These are phyloP conservation scores for Manis pentadactyla DNA, from an alignment of 2,797 vertebrate genomes.

Conservation along the genomic window DNA sequence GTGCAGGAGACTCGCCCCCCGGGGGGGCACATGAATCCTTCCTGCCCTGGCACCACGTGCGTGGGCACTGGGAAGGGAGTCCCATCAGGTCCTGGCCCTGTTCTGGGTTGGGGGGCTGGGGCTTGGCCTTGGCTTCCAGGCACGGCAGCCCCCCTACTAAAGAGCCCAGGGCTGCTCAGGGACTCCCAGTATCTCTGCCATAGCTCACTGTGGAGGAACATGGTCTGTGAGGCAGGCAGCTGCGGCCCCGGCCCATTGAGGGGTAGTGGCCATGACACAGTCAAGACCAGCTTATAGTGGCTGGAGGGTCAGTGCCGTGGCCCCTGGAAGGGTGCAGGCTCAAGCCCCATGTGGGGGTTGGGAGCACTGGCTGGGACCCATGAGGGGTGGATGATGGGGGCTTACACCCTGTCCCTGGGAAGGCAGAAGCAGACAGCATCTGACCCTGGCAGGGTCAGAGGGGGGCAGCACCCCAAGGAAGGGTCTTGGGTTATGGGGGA, in stretches of 20 bases:
- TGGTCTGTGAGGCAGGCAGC: neutral
- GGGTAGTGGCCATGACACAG: neutral
- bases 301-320: neutral
- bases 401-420: neutral
- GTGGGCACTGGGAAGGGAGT: neutral
- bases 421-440: neutral
- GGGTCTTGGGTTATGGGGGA: neutral
- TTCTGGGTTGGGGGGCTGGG: neutral
- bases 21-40: neutral
- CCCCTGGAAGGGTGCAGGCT: neutral
- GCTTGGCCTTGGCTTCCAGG: rapidly evolving
- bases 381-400: neutral
- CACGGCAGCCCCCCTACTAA: rapidly evolving
- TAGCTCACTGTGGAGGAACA: rapidly evolving
- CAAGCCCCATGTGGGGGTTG: neutral
- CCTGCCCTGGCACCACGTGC: too few species aligned
- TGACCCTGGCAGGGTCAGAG: neutral
- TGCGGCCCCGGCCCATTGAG: neutral
- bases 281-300: neutral
- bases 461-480: too few species aligned
- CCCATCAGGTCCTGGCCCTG: neutral
- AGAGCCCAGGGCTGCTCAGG: neutral
- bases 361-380: neutral
- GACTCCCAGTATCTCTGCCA: neutral
- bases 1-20: neutral